phyloP scores from a whole-genome alignment of 2,113 vertebrate species.

The Siniperca knerii region DNA sequence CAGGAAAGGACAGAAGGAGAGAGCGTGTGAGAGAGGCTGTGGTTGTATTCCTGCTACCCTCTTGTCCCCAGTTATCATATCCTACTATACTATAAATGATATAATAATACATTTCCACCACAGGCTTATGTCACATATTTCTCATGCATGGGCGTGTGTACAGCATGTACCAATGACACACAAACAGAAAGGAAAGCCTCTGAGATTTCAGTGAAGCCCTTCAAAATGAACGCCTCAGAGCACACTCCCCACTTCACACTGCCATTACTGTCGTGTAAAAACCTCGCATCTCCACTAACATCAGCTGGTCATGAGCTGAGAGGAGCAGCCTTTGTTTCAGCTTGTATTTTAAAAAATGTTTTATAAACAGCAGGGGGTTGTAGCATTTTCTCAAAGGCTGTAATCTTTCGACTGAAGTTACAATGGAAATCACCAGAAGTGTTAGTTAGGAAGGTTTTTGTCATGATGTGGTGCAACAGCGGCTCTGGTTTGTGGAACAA shows the following conservation, averaged over 20 bases:
- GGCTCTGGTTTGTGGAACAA: conserved; percentile 1
- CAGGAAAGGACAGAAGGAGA: background rate
- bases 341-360: background rate
- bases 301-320: background rate
- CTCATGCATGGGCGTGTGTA: conserved; percentile 23
- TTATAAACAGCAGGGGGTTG: background rate
- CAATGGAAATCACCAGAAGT: background rate
- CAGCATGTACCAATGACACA: background rate
- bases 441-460: background rate
- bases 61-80: conserved; percentile 37
- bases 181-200: background rate
- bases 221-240: conserved; percentile 23
- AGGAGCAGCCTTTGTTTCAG: background rate
- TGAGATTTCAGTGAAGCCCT: conserved; percentile 23
- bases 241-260: background rate
- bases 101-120: conserved; percentile 19
- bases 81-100: conserved; percentile 21
- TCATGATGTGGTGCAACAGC: background rate
- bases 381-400: conserved; percentile 3
- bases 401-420: background rate
- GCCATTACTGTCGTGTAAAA: background rate
- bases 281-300: background rate
- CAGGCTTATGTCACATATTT: conserved; percentile 52
- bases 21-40: conserved; percentile 4
- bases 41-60: conserved; percentile 12